Conservation (phyloP, 1,140 invertebrate species). For the Drosophila santomea region DNA sequence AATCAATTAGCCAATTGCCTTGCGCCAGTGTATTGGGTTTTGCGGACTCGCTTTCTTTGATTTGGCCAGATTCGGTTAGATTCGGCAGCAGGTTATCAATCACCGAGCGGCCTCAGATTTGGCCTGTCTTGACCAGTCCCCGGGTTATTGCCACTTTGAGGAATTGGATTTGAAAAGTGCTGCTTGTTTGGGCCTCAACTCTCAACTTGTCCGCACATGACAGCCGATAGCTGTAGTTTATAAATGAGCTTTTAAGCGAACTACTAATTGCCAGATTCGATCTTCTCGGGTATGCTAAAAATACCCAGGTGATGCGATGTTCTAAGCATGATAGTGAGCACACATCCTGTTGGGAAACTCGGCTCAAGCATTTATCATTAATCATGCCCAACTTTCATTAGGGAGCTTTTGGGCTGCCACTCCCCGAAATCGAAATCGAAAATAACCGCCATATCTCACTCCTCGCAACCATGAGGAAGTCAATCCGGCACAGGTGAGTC, state of each 20-base stretch:
- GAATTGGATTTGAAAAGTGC: slow-evolving; percentile 65
- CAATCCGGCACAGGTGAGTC: slow-evolving; percentile 34
- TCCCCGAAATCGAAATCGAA: slow-evolving; percentile 7
- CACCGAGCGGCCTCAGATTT: slow-evolving; percentile 54
- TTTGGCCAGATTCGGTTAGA: slow-evolving; percentile 6
- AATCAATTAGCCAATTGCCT: slow-evolving; percentile 76
- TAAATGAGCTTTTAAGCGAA: slow-evolving; percentile 71
- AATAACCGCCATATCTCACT: slow-evolving; percentile 37
- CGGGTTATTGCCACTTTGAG: slow-evolving; percentile 73
- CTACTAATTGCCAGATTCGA: slow-evolving; percentile 53
- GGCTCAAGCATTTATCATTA: slow-evolving; percentile 47
- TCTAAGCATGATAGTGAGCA: slow-evolving; percentile 47
- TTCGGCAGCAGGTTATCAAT: slow-evolving; percentile 64
- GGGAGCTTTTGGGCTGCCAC: slow-evolving; percentile 22
- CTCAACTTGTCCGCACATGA: slow-evolving; percentile 68
- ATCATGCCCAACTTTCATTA: slow-evolving; percentile 19
- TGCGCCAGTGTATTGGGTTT: slow-evolving; percentile 48
- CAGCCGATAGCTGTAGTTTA: slow-evolving; percentile 41
- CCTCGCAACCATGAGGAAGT: slow-evolving; percentile 44
- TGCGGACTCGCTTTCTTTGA: slow-evolving; percentile 55
- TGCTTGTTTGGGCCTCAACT: slow-evolving; percentile 52
- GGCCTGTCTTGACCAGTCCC: slow-evolving; percentile 59
- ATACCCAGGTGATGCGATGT: slow-evolving; percentile 58
- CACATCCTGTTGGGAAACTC: slow-evolving; percentile 42
- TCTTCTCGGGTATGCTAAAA: slow-evolving; percentile 39